phyloP scores from a whole-genome alignment of 2,888 invertebrate species.

The Dusona sp. region DNA sequence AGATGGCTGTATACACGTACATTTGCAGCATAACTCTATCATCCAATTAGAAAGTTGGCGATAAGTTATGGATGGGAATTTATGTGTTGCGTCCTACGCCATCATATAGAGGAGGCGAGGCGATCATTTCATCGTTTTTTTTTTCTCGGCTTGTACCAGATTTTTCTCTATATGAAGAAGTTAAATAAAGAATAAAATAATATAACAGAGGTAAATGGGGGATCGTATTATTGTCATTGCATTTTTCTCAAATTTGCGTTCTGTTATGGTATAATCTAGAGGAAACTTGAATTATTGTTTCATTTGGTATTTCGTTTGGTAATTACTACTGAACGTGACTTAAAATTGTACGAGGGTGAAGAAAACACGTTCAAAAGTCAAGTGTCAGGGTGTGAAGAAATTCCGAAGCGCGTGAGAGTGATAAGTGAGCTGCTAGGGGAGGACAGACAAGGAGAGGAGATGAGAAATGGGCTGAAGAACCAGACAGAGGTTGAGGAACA shows the following conservation, averaged over 20 bases:
- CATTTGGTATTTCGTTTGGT: neutral
- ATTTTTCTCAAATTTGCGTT: neutral
- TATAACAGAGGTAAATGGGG: neutral
- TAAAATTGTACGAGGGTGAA: neutral
- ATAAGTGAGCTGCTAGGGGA: neutral
- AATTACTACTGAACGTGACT: neutral
- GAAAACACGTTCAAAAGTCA: neutral
- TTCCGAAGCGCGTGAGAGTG: neutral
- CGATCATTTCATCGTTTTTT: neutral
- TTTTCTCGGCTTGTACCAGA: neutral
- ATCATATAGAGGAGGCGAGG: neutral
- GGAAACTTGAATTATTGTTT: neutral
- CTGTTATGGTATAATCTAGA: neutral
- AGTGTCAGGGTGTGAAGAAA: neutral
- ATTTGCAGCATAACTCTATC: constrained; percentile 22
- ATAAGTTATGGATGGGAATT: constrained; percentile 27
- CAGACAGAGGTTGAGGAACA: neutral
- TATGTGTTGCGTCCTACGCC: constrained; percentile 14
- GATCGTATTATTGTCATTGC: neutral
- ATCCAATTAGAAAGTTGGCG: constrained; percentile 63
- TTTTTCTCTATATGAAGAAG: neutral
- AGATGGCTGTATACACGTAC: neutral
- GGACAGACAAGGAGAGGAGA: neutral
- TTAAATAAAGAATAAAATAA: neutral
- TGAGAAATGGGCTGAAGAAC: neutral